Evolutionary conservation across 2,113 vertebrate species (phyloP).

Genomic region (Andinoacara biseriatus): DNA sequence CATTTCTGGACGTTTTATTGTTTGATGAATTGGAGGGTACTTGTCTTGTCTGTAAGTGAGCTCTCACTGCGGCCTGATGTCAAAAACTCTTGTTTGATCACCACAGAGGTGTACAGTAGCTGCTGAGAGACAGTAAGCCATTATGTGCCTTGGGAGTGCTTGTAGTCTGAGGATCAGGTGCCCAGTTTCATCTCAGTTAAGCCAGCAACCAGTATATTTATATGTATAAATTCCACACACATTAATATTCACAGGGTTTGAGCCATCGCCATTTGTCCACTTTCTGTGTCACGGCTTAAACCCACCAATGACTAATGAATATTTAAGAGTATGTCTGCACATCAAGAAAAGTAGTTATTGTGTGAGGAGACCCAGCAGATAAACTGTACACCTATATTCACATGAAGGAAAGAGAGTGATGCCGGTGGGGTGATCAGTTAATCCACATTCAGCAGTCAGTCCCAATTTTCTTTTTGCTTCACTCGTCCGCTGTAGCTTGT

Average conservation of each 20-base stretch:
- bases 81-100: constrained; percentile 48
- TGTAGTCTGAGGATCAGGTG: constrained; percentile 49
- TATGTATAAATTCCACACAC: constrained; percentile 66
- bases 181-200: constrained; percentile 41
- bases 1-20: constrained; percentile 55
- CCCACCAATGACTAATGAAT: constrained; percentile 76
- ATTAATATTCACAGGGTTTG: constrained; percentile 73
- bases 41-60: constrained; percentile 52
- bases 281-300: constrained; percentile 69
- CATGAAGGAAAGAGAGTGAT: constrained; percentile 16
- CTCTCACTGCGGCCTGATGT: constrained; percentile 52
- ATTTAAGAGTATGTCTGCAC: constrained; percentile 74
- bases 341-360: constrained; percentile 74
- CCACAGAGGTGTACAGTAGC: constrained; percentile 53
- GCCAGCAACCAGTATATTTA: constrained; percentile 56
- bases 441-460: constrained; percentile 70
- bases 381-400: constrained; percentile 50
- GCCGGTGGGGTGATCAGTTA: constrained; percentile 48
- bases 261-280: constrained; percentile 59
- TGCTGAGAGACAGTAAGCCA: constrained; percentile 49
- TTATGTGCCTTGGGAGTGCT: constrained; percentile 51
- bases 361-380: constrained; percentile 70
- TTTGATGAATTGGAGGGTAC: constrained; percentile 53
- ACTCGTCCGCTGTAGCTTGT: constrained; percentile 46
- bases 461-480: constrained; percentile 64